A percentile compares a stretch with the other conserved stretches of the same genome.
Conservation (phyloP, 1,140 invertebrate species). For the Dinoponera quadriceps region DNA sequence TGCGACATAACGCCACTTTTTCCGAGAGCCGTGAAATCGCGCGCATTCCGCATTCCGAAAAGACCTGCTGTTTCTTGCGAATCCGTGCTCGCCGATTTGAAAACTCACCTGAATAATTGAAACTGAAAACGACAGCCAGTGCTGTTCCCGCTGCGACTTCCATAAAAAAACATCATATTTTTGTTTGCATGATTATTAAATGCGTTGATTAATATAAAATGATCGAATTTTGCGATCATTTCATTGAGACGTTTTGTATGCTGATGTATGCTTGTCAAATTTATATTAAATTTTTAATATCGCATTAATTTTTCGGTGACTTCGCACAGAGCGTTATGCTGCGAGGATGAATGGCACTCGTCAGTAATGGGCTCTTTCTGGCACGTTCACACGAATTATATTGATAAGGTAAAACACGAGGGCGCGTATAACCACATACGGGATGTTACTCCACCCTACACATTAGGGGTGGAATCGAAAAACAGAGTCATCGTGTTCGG, state of each 20-base stretch:
- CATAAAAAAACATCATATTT: background rate
- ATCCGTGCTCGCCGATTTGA: background rate
- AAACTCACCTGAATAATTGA: conserved; percentile 5
- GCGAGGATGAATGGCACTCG: background rate
- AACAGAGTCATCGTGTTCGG: conserved; percentile 14
- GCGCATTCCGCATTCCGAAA: background rate
- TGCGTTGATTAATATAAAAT: background rate
- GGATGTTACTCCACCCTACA: conserved; percentile 5
- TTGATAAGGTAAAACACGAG: conserved; percentile 26
- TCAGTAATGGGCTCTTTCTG: background rate
- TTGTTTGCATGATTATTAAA: background rate
- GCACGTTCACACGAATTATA: background rate
- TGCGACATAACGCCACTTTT: conserved; percentile 22
- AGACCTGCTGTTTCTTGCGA: background rate
- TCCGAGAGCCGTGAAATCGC: conserved; percentile 10
- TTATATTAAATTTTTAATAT: conserved; percentile 24
- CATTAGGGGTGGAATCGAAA: conserved; percentile 25
- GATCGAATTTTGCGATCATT: background rate
- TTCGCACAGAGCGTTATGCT: background rate
- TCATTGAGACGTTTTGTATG: background rate
- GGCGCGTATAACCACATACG: background rate
- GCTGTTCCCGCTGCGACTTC: background rate
- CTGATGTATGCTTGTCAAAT: background rate
- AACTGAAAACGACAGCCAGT: background rate
- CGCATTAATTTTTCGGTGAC: too few relatives aligned